Conservation (phyloP, 2,888 invertebrate genomes). For the Chymomyza procnemis region DNA sequence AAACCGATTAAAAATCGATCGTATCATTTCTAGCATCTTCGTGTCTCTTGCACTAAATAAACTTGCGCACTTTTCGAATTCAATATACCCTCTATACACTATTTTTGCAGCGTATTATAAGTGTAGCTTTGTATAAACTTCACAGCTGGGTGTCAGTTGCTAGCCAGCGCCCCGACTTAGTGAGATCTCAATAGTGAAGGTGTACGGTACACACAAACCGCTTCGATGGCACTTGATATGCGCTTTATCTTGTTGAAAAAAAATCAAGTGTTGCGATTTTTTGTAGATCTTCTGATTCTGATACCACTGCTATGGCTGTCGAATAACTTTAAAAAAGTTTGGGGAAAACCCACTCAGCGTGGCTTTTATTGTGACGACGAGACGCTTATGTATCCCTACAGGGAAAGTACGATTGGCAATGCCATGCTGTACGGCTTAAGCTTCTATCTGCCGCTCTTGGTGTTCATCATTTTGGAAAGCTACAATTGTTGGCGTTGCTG, state of each 20-base stretch:
- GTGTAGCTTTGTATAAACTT: not conserved
- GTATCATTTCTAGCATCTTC: too few species aligned
- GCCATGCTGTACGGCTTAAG: conserved; percentile 34
- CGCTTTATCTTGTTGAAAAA: not conserved
- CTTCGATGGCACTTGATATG: conserved; percentile 39
- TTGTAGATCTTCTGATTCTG: conserved; percentile 39
- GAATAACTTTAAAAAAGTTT: conserved; percentile 24
- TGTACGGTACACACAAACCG: conserved; percentile 33
- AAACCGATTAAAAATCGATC: too few species aligned
- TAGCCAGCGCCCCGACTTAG: conserved; percentile 26
- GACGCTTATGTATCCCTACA: conserved; percentile 63
- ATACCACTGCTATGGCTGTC: conserved; percentile 23
- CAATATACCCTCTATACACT: too few species aligned
- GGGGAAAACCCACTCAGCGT: conserved; percentile 39
- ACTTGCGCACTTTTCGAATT: too few species aligned
- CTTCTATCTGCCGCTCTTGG: conserved; percentile 44
- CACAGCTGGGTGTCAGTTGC: not conserved
- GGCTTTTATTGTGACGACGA: conserved; percentile 70
- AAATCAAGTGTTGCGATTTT: conserved; percentile 14
- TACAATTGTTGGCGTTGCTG: conserved; percentile 10
- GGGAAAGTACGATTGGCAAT: conserved; percentile 42
- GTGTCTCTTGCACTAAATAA: too few species aligned
- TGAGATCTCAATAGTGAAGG: conserved; percentile 30
- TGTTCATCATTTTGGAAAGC: conserved; percentile 41
- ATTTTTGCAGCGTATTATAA: too few species aligned